Evolutionary conservation across 2,113 vertebrate species (phyloP).

Genomic region (Grantiella picta): DNA sequence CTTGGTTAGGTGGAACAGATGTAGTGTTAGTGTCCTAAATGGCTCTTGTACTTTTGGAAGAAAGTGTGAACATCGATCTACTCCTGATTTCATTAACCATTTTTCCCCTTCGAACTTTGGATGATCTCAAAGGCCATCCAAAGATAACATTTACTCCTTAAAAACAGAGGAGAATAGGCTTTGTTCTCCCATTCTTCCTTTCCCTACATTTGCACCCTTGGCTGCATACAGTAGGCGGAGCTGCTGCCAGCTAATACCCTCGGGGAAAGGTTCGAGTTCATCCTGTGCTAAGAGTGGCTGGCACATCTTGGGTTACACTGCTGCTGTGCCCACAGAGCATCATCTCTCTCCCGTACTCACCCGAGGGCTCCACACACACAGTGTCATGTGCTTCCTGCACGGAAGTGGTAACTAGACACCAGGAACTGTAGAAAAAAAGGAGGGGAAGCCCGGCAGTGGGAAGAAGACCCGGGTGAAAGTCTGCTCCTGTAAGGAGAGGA

Average conservation of each 20-base stretch:
- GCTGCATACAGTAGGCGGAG: background rate
- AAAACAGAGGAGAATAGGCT: background rate
- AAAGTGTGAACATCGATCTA: background rate
- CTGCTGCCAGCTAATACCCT: background rate
- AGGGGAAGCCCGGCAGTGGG: background rate
- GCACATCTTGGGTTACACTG: conserved; percentile 21
- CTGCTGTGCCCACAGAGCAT: background rate
- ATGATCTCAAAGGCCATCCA: background rate
- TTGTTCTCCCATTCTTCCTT: background rate
- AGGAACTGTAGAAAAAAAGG: background rate
- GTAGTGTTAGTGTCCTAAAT: accelerated
- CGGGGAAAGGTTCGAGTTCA: background rate
- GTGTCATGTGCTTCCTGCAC: background rate
- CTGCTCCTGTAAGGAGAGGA: conserved; percentile 46
- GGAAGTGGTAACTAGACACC: background rate
- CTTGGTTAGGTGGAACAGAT: background rate
- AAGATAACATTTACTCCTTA: background rate
- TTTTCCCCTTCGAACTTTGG: background rate
- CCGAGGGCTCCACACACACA: background rate
- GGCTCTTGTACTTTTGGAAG: background rate
- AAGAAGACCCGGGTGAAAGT: conserved; percentile 31
- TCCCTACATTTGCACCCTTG: background rate
- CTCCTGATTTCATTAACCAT: background rate
- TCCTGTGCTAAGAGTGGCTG: background rate
- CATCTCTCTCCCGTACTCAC: accelerated